Evolutionary conservation across 1,140 invertebrate genomes (phyloP), one percentile per base, ranked within the genome.

Genomic region (Calephelis nemesis): DNA sequence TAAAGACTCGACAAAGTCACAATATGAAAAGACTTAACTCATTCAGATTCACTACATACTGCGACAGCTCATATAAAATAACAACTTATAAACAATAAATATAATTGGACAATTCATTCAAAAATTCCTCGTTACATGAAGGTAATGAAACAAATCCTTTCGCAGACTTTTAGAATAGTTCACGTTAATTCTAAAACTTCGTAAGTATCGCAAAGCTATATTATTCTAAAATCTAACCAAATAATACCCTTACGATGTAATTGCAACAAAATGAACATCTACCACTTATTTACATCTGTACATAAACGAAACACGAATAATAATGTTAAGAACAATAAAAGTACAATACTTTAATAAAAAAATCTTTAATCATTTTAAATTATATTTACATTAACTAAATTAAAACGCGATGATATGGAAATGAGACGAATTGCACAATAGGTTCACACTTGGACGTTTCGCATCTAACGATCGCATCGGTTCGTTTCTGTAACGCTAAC

Each of bases 81-180:
- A 91, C 85, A 88, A 89, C 81, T 87, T 87, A 88, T 82, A 82
- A 85, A 84, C 78, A 88, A 88, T 89, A 89, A 88, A 91, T 91
- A 87, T 85, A 77, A 83, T 77, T 87, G 84, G 85, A 90, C 84
- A 91, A 85, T 85, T 87, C 81, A 87, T 87, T 85, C 77, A 81
- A 85, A 80, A 88, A 88, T 89, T 85, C 82, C 79, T 81, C 74
- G 73, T 80, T 81, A 76, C 76, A 62, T 73, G 71, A 72, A 67
- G 62, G 69, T 76, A 70, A 75, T 76, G 70, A 75, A 77, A 77
- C 72, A 74, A 72, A 74, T 74, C 71, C 73, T 70, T 47, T 65
- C 65, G 63, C 45, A 70, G 68, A 70, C 48, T 62, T 70, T 70
- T 62, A 70, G 65, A 70, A 54, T 48, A 70, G 52, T 54, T 54